phyloP scores from a whole-genome alignment of 2,888 invertebrate genomes.

The Cacoxenus indagator region DNA sequence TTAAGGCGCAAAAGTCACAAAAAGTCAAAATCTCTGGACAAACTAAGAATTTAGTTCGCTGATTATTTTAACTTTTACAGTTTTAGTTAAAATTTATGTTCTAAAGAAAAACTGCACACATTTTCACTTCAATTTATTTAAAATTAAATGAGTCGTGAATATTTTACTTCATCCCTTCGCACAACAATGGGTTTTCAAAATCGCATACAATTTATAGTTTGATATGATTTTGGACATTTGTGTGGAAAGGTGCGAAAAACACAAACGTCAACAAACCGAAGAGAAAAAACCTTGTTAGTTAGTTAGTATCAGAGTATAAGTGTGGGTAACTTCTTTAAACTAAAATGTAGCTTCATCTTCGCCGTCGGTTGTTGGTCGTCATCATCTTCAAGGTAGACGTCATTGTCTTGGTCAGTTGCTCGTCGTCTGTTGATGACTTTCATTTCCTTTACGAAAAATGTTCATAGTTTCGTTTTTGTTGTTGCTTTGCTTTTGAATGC shows the following conservation, averaged over 20 bases:
- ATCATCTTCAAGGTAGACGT: too few species aligned
- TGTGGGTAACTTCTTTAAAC: background rate
- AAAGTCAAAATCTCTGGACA: background rate
- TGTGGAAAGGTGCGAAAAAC: constrained; percentile 33
- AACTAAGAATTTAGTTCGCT: constrained; percentile 35
- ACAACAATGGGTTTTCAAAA: background rate
- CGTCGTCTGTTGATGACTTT: constrained; percentile 49
- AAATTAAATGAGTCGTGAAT: constrained; percentile 46
- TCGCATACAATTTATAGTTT: too few species aligned
- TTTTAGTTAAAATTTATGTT: background rate
- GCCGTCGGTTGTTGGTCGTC: background rate
- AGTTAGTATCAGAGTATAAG: constrained; percentile 32
- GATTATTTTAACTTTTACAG: constrained; percentile 18
- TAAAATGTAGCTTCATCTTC: constrained; percentile 5
- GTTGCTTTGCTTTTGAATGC: background rate
- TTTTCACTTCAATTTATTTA: constrained; percentile 43
- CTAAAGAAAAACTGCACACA: background rate
- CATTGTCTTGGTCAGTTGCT: constrained; percentile 2
- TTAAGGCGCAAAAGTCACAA: too few species aligned
- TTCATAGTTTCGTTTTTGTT: constrained; percentile 1
- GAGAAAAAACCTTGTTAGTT: constrained; percentile 31
- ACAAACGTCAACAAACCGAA: background rate
- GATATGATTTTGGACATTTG: constrained; percentile 35
- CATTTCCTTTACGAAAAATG: constrained; percentile 48
- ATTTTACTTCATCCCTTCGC: background rate